Percentiles rank a stretch among this genome's conserved stretches.
These are phyloP conservation scores for Drosophila algonquin DNA, from an alignment of 2,888 invertebrate species.

Conservation along the genomic window DNA sequence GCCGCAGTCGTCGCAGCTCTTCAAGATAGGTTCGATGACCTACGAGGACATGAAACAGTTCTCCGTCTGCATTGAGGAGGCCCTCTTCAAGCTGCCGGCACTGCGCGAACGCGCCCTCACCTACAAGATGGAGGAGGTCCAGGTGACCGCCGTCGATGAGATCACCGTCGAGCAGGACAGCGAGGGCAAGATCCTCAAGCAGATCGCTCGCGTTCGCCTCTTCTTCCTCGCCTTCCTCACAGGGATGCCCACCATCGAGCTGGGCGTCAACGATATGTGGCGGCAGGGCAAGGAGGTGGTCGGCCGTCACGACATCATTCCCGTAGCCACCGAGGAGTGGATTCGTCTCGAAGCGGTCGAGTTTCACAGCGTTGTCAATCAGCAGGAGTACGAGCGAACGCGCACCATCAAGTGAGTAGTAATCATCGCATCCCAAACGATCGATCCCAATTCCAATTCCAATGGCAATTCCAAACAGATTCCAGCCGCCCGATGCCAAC, in stretches of 20 bases:
- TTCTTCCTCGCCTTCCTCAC: constrained; percentile 98
- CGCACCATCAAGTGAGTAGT: constrained; percentile 91
- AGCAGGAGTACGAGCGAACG: constrained; percentile 93
- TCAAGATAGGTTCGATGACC: constrained; percentile 96
- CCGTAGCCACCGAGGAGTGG: constrained; percentile 99
- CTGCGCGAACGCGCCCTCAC: constrained; percentile 94
- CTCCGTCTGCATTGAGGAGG: constrained; percentile 95
- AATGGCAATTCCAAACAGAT: constrained; percentile 85
- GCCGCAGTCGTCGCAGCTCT: constrained; percentile 96
- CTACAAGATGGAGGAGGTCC: constrained; percentile 98
- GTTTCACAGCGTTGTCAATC: constrained; percentile 97
- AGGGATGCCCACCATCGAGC: constrained; percentile 97
- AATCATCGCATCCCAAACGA: too few species aligned
- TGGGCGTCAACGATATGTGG: constrained; percentile 98
- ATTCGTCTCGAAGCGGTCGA: constrained; percentile 97
- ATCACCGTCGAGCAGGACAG: constrained; percentile 94
- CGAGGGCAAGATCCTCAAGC: constrained; percentile 92
- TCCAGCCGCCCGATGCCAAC: constrained; percentile 98
- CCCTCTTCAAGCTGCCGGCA: constrained; percentile 92
- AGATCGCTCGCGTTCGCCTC: constrained; percentile 96
- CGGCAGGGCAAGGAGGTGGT: constrained; percentile 99
- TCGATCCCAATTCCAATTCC: too few species aligned
- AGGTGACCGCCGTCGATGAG: constrained; percentile 96
- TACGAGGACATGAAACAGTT: constrained; percentile 96
- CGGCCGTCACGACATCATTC: constrained; percentile 99